Base-by-base conservation (phyloP, 2,113 vertebrate species). In the Strigops habroptila region DNA sequence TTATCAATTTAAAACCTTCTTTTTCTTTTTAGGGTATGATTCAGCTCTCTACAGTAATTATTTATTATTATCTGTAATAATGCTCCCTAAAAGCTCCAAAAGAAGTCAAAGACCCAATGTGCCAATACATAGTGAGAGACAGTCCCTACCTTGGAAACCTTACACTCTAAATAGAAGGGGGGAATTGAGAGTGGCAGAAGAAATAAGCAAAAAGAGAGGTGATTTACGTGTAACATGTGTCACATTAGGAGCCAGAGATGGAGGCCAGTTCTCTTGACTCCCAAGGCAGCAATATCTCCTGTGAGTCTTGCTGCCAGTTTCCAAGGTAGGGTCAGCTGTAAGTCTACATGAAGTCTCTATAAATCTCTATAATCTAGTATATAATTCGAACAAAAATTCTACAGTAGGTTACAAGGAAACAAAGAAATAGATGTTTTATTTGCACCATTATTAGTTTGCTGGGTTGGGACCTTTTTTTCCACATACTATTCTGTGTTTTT, bases 31-130 rank as follows among this genome's bases (percentile, higher is more conserved):
- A 80, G 49, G 33, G 41, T 70, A 77, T 92, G 83, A 94, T 94
- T 96, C 86, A 92, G 84, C 92, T 93, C 86, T 96, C 83, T 85
- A 46, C 74, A 94, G 92, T 93, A 97, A 96, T 97, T 96, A 97
- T 93, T 92, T 96, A 90, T 91, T 96, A 95, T 96, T 96, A 96
- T 86, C 83, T 94, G 74, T 96, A 93, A 88, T 89, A 94, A 95
- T 91, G 94, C 90, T 92, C 33, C 92, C 89, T 96, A 87, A 97
- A 92, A 97, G 94, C 96, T 96, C 91, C 85, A 88, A 90, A 96
- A 95, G 90, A 86, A 93, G 94, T 80, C 85, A 91, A 81, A 84
- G 91, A 92, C 88, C 49, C 74, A 67, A 28, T 91, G 91, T 94
- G 74, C 86, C 96, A 95, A 94, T 93, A 73, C 81, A 2, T 65